These are phyloP conservation scores for Lapara coniferarum DNA, from an alignment of 2,888 invertebrate species.

Conservation along the genomic window DNA sequence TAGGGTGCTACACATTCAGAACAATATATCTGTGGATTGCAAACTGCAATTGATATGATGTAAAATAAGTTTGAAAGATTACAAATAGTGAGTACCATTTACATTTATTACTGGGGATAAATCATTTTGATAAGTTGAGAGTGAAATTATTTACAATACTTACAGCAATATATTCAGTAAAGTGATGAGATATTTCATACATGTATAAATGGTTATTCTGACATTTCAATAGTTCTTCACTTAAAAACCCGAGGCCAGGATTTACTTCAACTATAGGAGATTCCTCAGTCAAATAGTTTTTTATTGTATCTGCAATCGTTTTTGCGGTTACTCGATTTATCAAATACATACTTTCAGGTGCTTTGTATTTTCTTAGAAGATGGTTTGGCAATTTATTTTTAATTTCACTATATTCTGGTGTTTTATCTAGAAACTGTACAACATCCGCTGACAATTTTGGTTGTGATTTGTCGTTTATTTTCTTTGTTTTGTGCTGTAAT, in stretches of 20 bases:
- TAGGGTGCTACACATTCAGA: no score
- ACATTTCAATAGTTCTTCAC: slow-evolving; percentile 81
- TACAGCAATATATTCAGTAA: slow-evolving; percentile 74
- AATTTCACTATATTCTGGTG: slow-evolving; percentile 57
- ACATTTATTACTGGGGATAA: no score
- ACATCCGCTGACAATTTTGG: slow-evolving; percentile 63
- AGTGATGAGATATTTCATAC: slow-evolving; percentile 83
- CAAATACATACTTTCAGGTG: slow-evolving; percentile 71
- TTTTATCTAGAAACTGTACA: slow-evolving; percentile 60
- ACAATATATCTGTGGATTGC: no score
- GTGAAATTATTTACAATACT: slow-evolving; percentile 39
- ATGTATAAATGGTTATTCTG: slow-evolving; percentile 80
- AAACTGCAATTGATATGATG: no score
- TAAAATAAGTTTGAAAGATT: no score
- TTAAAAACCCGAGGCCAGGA: slow-evolving; percentile 87
- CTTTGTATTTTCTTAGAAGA: slow-evolving; percentile 68
- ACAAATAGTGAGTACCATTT: no score
- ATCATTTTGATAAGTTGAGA: no score
- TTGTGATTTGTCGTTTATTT: slow-evolving; percentile 51
- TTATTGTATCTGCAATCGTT: slow-evolving; percentile 62
- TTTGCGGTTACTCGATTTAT: slow-evolving; percentile 70
- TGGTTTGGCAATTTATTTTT: slow-evolving; percentile 63
- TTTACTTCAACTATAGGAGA: slow-evolving; percentile 85
- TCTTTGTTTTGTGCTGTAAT: slow-evolving; percentile 57
- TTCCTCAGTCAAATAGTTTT: slow-evolving; percentile 52